Base-by-base conservation (phyloP, 2,113 vertebrate species). In the Melanerpes aurifrons region DNA sequence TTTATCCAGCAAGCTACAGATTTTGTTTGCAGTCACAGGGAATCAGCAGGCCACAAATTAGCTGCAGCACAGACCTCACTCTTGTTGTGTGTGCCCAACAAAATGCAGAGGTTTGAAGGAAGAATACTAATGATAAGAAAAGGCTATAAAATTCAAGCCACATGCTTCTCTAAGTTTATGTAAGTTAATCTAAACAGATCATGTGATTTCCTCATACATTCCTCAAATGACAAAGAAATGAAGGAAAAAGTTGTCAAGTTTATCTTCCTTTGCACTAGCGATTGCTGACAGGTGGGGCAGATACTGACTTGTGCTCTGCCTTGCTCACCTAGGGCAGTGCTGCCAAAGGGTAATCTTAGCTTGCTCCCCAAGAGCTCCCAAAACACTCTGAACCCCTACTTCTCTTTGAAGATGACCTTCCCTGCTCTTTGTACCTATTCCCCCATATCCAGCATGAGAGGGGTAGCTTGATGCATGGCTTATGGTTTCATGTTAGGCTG, bases 1-100 rank as follows among this genome's bases (percentile, higher is more conserved):
- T 94, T 94, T 84, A 88, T 96, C 82, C 92, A 94, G 82, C 92
- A 90, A 95, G 90, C 87, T 93, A 76, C 90, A 90, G 85, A 93
- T 91, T 92, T 86, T 91, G 79, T 92, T 86, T 94, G 87, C 82
- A 89, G 86, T 90, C 73, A 67, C 53, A 67, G 77, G 57, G 90
- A 92, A 82, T 90, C 15, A 2, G 9, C 54, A 73, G 70, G 73
- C 83, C 70, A 92, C 80, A 95, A 95, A 94, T 96, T 95, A 95
- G 77, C 90, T 82, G 57, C 50, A 88, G 80, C 67, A 94, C 40
- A 78, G 59, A 48, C 32, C 62, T 77, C 0, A 2, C 18, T 74
- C 31, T 82, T 90, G 28, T 74, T 94, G 54, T 2, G 1, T 77
- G 70, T 88, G 66, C 63, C 56, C 57, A 59, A 15, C 25, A 79